phyloP scores from a whole-genome alignment of 2,113 vertebrate species.

The Shinisaurus crocodilurus region DNA sequence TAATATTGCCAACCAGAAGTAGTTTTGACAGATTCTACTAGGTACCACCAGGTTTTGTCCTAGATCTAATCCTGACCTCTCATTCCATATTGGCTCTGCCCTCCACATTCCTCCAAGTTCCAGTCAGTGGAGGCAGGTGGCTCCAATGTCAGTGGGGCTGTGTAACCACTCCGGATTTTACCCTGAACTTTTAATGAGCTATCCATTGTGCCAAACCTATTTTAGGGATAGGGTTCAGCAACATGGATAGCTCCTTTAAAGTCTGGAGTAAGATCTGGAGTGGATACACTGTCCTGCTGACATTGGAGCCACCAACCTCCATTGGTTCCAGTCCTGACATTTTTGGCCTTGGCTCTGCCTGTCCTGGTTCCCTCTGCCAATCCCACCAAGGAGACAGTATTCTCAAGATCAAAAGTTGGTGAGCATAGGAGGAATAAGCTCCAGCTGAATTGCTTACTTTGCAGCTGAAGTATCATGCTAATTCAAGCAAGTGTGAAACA shows the following conservation, averaged over 20 bases:
- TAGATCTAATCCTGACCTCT: neutral
- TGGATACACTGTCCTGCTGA: too few relatives aligned
- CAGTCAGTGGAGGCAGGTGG: too few relatives aligned
- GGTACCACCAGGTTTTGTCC: neutral
- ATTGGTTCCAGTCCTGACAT: neutral
- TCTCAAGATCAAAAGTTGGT: neutral
- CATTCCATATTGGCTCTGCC: neutral
- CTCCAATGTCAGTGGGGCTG: too few relatives aligned
- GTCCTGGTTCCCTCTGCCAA: neutral
- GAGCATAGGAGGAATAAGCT: neutral
- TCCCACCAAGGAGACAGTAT: neutral
- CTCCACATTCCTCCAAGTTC: too few relatives aligned
- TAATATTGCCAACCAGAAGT: neutral
- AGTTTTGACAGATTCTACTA: too few relatives aligned
- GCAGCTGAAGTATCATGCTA: neutral
- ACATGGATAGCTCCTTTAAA: too few relatives aligned
- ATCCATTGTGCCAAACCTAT: neutral
- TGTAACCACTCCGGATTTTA: too few relatives aligned
- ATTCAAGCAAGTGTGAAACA: conserved; percentile 39
- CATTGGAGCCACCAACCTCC: too few relatives aligned
- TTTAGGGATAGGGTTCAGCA: too few relatives aligned
- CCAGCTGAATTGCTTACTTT: neutral
- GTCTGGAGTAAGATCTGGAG: too few relatives aligned
- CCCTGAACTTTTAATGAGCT: too few relatives aligned
- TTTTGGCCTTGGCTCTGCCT: neutral